Percentiles rank a stretch among this genome's conserved stretches.
phyloP scores from a whole-genome alignment of 2,113 vertebrate genomes.

The Theristicus caerulescens region DNA sequence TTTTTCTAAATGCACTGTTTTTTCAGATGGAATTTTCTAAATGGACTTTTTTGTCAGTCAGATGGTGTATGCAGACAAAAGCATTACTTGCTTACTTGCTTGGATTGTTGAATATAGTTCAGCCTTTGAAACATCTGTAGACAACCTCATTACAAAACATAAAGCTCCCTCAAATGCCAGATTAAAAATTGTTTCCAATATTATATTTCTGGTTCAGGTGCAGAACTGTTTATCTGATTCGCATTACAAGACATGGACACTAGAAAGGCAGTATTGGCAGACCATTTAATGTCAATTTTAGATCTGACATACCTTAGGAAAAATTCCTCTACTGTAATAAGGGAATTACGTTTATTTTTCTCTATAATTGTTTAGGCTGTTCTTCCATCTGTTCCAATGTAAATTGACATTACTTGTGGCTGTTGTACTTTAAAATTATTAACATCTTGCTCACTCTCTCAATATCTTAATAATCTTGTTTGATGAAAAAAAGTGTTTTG shows the following conservation, averaged over 20 bases:
- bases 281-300: not conserved
- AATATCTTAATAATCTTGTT: not conserved
- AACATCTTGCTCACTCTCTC: not conserved
- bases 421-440: not conserved
- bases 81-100: not conserved
- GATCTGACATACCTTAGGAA: not conserved
- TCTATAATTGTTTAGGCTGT: not conserved
- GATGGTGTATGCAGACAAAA: not conserved
- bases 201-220: not conserved
- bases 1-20: not conserved
- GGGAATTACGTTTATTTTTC: not conserved
- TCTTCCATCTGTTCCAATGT: not conserved
- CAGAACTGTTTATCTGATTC: not conserved
- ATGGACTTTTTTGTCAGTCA: not conserved
- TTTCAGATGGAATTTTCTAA: too few species aligned
- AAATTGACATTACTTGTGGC: not conserved
- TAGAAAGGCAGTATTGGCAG: not conserved
- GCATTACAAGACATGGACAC: not conserved
- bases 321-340: not conserved
- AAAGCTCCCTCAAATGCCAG: not conserved
- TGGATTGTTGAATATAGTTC: not conserved
- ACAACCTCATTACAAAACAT: not conserved
- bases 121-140: not conserved
- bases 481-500: not conserved
- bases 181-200: not conserved